Base-by-base conservation (phyloP, 2,888 invertebrate species). In the Koerneria pararmatus region DNA sequence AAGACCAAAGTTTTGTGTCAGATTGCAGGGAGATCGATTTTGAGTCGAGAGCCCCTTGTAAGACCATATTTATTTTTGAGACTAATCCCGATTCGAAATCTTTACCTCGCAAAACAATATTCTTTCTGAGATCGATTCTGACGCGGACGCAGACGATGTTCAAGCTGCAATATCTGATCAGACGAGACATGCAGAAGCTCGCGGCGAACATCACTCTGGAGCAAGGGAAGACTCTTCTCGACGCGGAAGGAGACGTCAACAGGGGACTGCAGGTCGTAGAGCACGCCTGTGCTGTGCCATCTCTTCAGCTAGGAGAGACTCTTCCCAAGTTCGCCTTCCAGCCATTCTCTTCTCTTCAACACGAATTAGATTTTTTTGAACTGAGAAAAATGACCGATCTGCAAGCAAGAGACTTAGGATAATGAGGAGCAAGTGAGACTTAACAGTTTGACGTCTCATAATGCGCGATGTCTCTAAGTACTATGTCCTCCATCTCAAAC, bases 231-330 rank as follows among this genome's bases (percentile, higher is more conserved):
- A 98, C 98, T 0, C 86, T 93, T 72, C 89, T 90, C 15, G 98
- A 98, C 86, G 97, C 98, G 0, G 95, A 97, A 84, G 98, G 98
- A 48, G 98, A 99, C 86, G 95, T 98, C 2, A 88, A 93, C 69
- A 88, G 98, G 84, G 98, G 98, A 69, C 88, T 98, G 69, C 98
- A 97, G 89, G 91, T 94, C 49, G 95, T 98, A 58, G 98, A 99
- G 84, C 93, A 95, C 83, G 91, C 92, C 80, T 93, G 95, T 85
- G 90, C 93, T 78, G 91, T 95, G 72, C 92, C 97, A 0, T 90
- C 90, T 1, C 87, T 97, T 27, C 91, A 93, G 83, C 88, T 95
- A 84, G 98, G 98, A 0, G 97, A 98, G 86, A 90, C 92, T 19
- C 88, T 95, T 76, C 89, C 88, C 49, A 75, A 76, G 68, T 63